These are phyloP conservation scores for Peribatodes rhomboidaria DNA, from an alignment of 2,888 invertebrate species.

Conservation along the genomic window DNA sequence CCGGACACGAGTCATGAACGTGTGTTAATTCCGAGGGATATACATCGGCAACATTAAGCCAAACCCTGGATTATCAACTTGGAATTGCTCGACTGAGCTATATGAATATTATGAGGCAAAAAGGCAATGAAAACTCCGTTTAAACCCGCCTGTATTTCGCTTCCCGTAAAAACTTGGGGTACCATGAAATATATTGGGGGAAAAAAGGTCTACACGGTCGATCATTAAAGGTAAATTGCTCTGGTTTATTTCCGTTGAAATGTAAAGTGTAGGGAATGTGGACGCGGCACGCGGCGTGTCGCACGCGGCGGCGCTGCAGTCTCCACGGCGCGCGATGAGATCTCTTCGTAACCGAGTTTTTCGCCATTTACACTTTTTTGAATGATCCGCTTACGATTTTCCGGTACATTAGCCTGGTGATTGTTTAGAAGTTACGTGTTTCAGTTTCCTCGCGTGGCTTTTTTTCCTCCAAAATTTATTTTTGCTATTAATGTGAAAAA, in stretches of 20 bases:
- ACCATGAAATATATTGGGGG: slow-evolving; percentile 76
- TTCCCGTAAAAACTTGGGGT: slow-evolving; percentile 80
- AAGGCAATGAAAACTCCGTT: slow-evolving; percentile 80
- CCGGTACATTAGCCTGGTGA: slow-evolving; percentile 44
- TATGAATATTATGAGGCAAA: slow-evolving; percentile 80
- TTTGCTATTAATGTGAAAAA: slow-evolving; percentile 18
- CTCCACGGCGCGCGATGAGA: slow-evolving; percentile 33
- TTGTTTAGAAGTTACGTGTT: slow-evolving; percentile 45
- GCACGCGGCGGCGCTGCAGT: slow-evolving; percentile 29
- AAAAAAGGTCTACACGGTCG: slow-evolving; percentile 77
- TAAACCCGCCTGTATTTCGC: slow-evolving; percentile 77
- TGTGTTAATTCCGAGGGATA: slow-evolving; percentile 72
- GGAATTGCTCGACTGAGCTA: slow-evolving; percentile 76
- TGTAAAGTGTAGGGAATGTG: slow-evolving; percentile 73
- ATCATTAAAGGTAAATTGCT: slow-evolving; percentile 81
- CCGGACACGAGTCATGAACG: slow-evolving; percentile 60
- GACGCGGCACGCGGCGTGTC: slow-evolving; percentile 60
- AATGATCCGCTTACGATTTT: slow-evolving; percentile 49
- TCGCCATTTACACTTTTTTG: slow-evolving; percentile 52
- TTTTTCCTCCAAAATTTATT: slow-evolving; percentile 18
- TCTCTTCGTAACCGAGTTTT: slow-evolving; percentile 44
- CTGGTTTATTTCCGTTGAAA: slow-evolving; percentile 76
- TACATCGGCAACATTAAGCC: slow-evolving; percentile 75
- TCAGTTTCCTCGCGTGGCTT: slow-evolving; percentile 40
- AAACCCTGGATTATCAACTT: slow-evolving; percentile 80